These are phyloP conservation scores for Macrosoma leucophasiata DNA, from an alignment of 2,888 invertebrate genomes.

Conservation along the genomic window DNA sequence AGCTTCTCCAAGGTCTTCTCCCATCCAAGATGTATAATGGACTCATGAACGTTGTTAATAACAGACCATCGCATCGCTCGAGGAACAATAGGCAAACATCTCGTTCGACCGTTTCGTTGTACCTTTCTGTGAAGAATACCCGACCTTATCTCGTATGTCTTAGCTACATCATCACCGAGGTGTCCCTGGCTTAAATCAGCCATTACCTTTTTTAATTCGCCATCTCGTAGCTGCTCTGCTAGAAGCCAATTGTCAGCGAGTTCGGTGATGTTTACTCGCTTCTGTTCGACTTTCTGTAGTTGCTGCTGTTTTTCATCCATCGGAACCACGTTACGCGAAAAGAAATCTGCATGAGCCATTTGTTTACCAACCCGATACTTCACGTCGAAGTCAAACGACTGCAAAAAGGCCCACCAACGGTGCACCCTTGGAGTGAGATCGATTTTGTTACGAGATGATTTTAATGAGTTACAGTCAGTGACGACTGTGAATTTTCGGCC, in stretches of 20 bases:
- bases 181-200: conserved; percentile 9
- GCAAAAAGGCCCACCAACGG: conserved; percentile 30
- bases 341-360: conserved; percentile 29
- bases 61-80: conserved; percentile 27
- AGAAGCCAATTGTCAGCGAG: conserved; percentile 11
- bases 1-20: conserved; percentile 3
- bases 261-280: no score
- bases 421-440: conserved; percentile 30
- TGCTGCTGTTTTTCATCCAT: conserved; percentile 20
- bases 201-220: conserved; percentile 23
- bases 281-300: conserved; percentile 31
- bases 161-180: conserved; percentile 10
- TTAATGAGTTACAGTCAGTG: conserved; percentile 20
- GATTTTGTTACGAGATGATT: conserved; percentile 23
- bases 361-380: conserved; percentile 20
- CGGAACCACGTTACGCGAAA: conserved; percentile 18
- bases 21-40: conserved; percentile 1
- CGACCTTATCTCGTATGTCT: conserved; percentile 29
- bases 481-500: conserved; percentile 14
- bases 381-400: conserved; percentile 25
- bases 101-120: conserved; percentile 17
- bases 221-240: conserved; percentile 22
- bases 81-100: conserved; percentile 29
- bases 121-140: conserved; percentile 28
- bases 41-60: conserved; percentile 27